Evolutionary conservation across 2,113 vertebrate genomes (phyloP).

Genomic region (Elachura formosa): DNA sequence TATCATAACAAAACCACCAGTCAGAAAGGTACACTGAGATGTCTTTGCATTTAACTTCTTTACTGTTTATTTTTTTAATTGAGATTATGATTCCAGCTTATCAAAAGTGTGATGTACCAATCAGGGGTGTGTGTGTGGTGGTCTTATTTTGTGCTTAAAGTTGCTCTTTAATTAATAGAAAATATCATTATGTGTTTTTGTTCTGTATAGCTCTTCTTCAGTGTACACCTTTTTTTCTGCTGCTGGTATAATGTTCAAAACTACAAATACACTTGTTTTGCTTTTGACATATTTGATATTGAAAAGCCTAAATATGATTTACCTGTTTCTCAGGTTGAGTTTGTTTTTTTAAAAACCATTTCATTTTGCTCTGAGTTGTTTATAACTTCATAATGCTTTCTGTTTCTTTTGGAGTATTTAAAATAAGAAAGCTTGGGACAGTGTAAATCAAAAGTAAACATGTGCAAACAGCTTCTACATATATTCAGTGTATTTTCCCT

Average conservation of each 20-base stretch:
- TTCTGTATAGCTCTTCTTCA: background rate
- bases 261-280: background rate
- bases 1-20: conserved; percentile 90
- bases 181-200: background rate
- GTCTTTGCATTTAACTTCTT: background rate
- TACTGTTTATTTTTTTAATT: background rate
- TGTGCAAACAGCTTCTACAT: background rate
- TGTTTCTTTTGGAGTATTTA: background rate
- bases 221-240: background rate
- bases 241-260: background rate
- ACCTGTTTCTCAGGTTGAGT: background rate
- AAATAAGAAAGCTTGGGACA: background rate
- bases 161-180: background rate
- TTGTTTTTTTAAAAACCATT: background rate
- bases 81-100: background rate
- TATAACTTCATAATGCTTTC: background rate
- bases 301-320: background rate
- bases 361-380: background rate
- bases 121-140: background rate
- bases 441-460: background rate
- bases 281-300: background rate
- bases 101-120: background rate
- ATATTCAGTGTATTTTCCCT: background rate
- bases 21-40: conserved; percentile 86
- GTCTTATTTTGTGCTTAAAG: background rate